Base-by-base conservation (phyloP, 2,113 vertebrate species). In the Phrynosoma blainvillii region DNA sequence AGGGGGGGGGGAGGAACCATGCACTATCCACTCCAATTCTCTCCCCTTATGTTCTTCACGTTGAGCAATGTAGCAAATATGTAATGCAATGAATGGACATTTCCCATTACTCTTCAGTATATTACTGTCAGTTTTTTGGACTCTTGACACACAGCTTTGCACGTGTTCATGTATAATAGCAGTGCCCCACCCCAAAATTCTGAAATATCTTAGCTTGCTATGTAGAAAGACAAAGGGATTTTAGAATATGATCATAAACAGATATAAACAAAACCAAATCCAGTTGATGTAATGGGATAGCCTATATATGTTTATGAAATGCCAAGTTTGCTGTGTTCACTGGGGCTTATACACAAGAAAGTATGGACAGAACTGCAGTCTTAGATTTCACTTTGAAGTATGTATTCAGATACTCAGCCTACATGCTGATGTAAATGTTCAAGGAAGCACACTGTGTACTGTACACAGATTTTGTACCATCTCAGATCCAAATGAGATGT, bases 131-230 rank as follows among this genome's bases (percentile, higher is more conserved):
- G 66, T 68, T 84, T 56, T 89, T 92, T 59, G 25, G 88, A 91
- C 82, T 89, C 32, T 16, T 92, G 74, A 84, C 90, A 2, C 77
- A 66, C 13, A 2, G 27, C 68, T 59, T 85, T 77, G 81, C 82
- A 65, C 85, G 84, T 84, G 85, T 75, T 86, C 0, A 2, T 52
- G 66, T 47, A 52, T 79, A 9, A 87, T 84, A 76, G 5, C 20
- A 78, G 20, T 52, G 23, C 70, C 91, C 89, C 90, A 89, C 75
- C 40, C 66, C 85, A 87, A 6, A 18, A 88, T 92, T 93, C 78
- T 90, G 88, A 59, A 95, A 92, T 65, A 30, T 18, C 30, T 66
- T 76, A 0, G 2, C 54, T 79, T 65, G 10, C 23, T 75, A 40
- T 77, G 75, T 25, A 84, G 30, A 47, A n/a, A 10, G n/a, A 59